phyloP scores from a whole-genome alignment of 2,888 invertebrate genomes.

The Phrixothrix hirtus region DNA sequence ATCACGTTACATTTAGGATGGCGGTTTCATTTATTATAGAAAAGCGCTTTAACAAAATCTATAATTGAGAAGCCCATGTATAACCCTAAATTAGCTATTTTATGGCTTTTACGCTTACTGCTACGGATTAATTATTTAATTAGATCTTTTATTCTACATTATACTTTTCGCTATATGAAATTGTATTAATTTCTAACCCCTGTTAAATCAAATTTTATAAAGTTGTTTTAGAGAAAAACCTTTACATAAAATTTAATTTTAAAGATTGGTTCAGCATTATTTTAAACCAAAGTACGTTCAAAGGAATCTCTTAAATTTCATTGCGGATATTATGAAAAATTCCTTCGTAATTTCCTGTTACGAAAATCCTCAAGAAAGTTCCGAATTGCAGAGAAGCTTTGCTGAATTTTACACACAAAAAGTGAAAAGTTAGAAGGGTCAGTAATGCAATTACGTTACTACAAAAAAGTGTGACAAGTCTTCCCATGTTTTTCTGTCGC shows the following conservation, averaged over 20 bases:
- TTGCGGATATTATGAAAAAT: constrained; percentile 19
- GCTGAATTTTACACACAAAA: constrained; percentile 21
- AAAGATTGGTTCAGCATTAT: neutral
- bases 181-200: too few species aligned
- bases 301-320: constrained; percentile 13
- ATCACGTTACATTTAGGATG: too few species aligned
- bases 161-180: too few species aligned
- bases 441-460: constrained; percentile 20
- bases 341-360: constrained; percentile 12
- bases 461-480: constrained; percentile 19
- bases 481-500: constrained; percentile 12
- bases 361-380: constrained; percentile 11
- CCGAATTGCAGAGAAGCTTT: constrained; percentile 16
- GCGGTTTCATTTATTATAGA: too few species aligned
- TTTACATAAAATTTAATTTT: neutral
- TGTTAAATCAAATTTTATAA: too few species aligned
- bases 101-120: too few species aligned
- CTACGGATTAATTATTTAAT: neutral
- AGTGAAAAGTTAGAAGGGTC: constrained; percentile 12
- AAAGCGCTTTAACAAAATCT: too few species aligned
- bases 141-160: too few species aligned
- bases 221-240: too few species aligned
- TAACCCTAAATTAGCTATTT: too few species aligned
- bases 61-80: too few species aligned
- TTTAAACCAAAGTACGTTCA: constrained; percentile 1